Conservation (phyloP, 2,113 vertebrate species). For the Brachirus orientalis region DNA sequence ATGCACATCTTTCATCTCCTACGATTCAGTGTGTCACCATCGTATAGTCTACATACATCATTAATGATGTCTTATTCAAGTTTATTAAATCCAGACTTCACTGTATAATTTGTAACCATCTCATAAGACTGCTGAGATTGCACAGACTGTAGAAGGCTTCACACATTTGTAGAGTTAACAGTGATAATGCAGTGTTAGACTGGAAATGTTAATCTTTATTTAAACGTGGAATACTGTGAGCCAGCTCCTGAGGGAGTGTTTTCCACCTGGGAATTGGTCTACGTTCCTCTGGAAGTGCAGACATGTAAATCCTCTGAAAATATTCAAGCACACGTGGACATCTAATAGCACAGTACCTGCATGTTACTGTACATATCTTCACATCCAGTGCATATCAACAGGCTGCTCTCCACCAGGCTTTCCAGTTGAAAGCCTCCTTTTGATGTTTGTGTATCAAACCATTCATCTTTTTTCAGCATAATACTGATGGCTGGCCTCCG, state of each 20-base stretch:
- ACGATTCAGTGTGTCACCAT: background rate
- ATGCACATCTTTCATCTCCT: slow-evolving; percentile 26
- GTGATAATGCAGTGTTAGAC: slow-evolving; percentile 18
- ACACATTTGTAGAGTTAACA: slow-evolving; percentile 23
- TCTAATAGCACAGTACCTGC: slow-evolving; percentile 20
- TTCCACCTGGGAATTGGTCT: slow-evolving; percentile 21
- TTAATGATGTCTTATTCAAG: too few species aligned
- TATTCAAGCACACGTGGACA: slow-evolving; percentile 28
- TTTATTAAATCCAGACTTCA: too few species aligned
- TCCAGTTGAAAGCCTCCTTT: slow-evolving; percentile 47
- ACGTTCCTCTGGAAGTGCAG: slow-evolving; percentile 2
- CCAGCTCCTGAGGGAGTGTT: background rate
- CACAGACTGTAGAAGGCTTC: too few species aligned
- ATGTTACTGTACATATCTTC: slow-evolving; percentile 60
- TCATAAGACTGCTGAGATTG: too few species aligned
- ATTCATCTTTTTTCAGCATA: slow-evolving; percentile 55
- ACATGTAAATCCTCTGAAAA: slow-evolving; percentile 34
- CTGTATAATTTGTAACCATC: too few species aligned
- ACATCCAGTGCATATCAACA: slow-evolving; percentile 61
- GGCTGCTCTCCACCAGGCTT: slow-evolving; percentile 23
- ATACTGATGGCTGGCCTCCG: slow-evolving; percentile 38
- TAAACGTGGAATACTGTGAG: slow-evolving; percentile 1
- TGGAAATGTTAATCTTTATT: slow-evolving; percentile 24
- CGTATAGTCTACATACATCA: too few species aligned
- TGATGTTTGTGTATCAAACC: slow-evolving; percentile 42